Evolutionary conservation across 2,113 vertebrate genomes (phyloP).

Genomic region (Daphoenositta chrysoptera): DNA sequence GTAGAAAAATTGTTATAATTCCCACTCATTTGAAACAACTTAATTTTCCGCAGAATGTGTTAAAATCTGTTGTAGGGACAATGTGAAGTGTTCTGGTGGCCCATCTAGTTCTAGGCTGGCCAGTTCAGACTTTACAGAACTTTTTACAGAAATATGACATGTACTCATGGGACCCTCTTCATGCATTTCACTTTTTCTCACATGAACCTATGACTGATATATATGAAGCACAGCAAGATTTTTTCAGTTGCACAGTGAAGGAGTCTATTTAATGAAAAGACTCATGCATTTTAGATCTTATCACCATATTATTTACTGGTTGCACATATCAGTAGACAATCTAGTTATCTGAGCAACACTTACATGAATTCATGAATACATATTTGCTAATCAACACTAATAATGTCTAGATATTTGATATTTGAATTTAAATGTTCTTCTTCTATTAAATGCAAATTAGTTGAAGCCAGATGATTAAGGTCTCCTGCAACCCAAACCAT

Average conservation of each 20-base stretch:
- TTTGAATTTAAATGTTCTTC: not conserved
- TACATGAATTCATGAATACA: not conserved
- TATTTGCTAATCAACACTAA: not conserved
- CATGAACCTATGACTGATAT: not conserved
- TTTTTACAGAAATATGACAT: not conserved
- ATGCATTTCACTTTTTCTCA: not conserved
- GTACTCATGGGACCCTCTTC: not conserved
- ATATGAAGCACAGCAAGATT: not conserved
- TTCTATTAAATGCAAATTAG: not conserved
- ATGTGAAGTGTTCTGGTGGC: not conserved
- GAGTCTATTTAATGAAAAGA: not conserved
- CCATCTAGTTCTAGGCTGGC: not conserved
- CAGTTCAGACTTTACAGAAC: not conserved
- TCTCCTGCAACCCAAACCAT: not conserved
- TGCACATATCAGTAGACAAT: not conserved
- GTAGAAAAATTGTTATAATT: not conserved
- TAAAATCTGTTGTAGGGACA: not conserved
- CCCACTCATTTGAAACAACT: not conserved
- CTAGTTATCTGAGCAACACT: not conserved
- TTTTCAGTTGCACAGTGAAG: not conserved
- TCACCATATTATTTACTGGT: not conserved
- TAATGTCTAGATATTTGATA: not conserved
- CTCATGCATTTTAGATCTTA: not conserved
- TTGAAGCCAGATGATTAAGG: not conserved
- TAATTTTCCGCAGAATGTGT: not conserved